phyloP scores from a whole-genome alignment of 1,140 invertebrate species.

The Doryteuthis pealeii region DNA sequence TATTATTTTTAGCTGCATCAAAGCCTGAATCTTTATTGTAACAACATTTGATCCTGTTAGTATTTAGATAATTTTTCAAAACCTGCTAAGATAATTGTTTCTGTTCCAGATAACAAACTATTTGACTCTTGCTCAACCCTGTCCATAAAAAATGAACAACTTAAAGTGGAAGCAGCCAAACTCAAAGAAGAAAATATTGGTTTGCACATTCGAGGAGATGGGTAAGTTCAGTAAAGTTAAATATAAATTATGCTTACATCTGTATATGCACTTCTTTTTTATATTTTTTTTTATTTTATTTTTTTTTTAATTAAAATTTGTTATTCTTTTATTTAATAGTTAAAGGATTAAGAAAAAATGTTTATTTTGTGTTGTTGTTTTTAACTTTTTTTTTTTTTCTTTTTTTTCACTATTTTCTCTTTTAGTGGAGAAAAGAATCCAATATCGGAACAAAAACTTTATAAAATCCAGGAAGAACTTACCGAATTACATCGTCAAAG shows the following conservation, averaged over 20 bases:
- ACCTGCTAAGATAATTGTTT: no score
- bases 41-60: no score
- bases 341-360: no score
- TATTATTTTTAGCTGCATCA: no score
- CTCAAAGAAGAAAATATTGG: constrained; percentile 68
- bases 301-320: no score
- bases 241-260: no score
- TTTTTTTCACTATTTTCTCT: not conserved
- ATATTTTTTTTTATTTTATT: no score
- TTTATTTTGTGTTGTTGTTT: not conserved
- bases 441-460: constrained; percentile 75
- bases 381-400: not conserved
- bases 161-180: constrained; percentile 82
- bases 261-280: no score
- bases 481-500: constrained; percentile 84
- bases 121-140: constrained; percentile 80
- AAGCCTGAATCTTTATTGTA: no score
- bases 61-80: no score
- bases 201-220: constrained; percentile 38
- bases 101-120: constrained; percentile 75
- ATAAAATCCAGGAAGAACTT: constrained; percentile 84
- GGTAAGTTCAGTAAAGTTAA: constrained; percentile 30
- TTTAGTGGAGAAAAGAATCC: constrained; percentile 30
- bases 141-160: constrained; percentile 78
- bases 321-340: no score